A percentile compares a stretch with the other conserved stretches of the same genome.
These are phyloP conservation scores for Grammomys dolichurus DNA, from an alignment of 2,113 vertebrate species.

Conservation along the genomic window DNA sequence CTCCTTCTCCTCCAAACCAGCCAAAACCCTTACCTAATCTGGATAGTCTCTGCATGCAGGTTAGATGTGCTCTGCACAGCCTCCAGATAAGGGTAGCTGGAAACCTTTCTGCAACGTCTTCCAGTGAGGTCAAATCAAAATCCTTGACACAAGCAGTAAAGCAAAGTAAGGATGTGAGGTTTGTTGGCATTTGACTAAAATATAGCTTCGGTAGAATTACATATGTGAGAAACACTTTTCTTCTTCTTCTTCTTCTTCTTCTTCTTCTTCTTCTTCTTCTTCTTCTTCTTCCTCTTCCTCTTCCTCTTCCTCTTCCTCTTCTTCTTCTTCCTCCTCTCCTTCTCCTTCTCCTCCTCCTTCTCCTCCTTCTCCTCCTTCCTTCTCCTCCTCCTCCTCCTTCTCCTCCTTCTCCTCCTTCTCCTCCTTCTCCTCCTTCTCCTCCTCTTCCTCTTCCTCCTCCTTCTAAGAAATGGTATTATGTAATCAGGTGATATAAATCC, in stretches of 20 bases:
- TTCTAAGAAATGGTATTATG: neutral
- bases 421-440: too few relatives aligned
- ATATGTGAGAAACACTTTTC: conserved; percentile 25
- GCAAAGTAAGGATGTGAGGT: neutral
- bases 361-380: too few relatives aligned
- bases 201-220: conserved; percentile 33
- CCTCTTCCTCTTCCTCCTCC: too few relatives aligned
- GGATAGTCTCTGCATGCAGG: fast-evolving
- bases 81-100: too few relatives aligned
- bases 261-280: too few relatives aligned
- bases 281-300: too few relatives aligned
- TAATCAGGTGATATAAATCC: neutral
- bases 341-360: too few relatives aligned
- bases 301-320: too few relatives aligned
- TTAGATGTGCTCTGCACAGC: neutral
- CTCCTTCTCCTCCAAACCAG: neutral
- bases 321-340: too few relatives aligned
- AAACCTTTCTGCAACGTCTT: neutral
- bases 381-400: too few relatives aligned
- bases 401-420: too few relatives aligned
- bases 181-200: conserved; percentile 65
- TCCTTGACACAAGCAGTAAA: conserved; percentile 42
- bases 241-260: neutral
- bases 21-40: neutral
- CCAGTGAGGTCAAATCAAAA: conserved; percentile 46